Evolutionary conservation across 2,888 invertebrate genomes (phyloP), one percentile per base, ranked within the genome.

Genomic region (Ethmia dodecea): DNA sequence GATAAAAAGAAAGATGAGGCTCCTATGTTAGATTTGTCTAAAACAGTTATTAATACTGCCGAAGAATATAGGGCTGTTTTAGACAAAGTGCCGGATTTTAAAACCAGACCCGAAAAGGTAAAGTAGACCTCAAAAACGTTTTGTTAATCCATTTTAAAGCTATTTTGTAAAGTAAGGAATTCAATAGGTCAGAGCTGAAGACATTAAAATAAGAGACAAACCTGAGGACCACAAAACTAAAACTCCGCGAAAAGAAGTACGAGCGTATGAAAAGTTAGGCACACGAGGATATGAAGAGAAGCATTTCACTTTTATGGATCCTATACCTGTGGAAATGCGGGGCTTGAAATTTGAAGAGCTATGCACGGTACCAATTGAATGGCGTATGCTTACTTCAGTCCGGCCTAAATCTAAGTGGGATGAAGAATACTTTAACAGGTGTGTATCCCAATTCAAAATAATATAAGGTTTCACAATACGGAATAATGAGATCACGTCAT

Each of bases 371-470:
- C 91, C 94, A 22, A 97, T 97, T 42, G 95, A 95, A 64, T 97
- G 96, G 96, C 91, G 93, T 70, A 96, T 97, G 96, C 84, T 97
- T 37, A 96, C 96, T 9, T 92, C 94, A n/a, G 71, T 94, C 15
- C 86, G 96, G 51, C 96, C 96, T 0, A 95, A 95, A 69, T 89
- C 89, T 16, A 94, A 94, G 58, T 74, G 90, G 13, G 96, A 97
- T 55, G 96, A 96, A 75, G 94, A 95, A 60, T 94, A 93, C 79
- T 96, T 94, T 65, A 94, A 94, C 45, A 90, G 92, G 91, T 91
- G 65, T 31, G 29, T 38, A 27, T n/a, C n/a, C n/a, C n/a, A n/a
- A n/a, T n/a, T n/a, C n/a, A n/a, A n/a, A n/a, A n/a, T n/a, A n/a
- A n/a, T n/a, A n/a, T n/a, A n/a, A n/a, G n/a, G n/a, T n/a, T n/a